phyloP scores from a whole-genome alignment of 2,113 vertebrate species.

The Thamnophis sirtalis region DNA sequence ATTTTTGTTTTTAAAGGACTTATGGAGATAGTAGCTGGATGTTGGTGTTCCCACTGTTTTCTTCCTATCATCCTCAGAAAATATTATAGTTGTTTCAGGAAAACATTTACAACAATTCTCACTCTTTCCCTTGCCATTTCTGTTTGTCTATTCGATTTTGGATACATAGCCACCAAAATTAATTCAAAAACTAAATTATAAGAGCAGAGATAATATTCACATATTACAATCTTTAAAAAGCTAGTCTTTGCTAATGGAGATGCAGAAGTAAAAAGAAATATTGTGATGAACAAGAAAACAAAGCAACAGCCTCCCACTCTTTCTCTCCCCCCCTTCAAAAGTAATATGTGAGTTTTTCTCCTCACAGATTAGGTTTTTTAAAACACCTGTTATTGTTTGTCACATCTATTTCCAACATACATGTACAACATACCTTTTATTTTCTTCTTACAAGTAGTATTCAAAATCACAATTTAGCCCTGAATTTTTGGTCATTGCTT shows the following conservation, averaged over 20 bases:
- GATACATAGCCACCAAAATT: conserved; percentile 36
- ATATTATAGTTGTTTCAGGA: conserved; percentile 8
- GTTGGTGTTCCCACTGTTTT: neutral
- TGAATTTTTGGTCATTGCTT: neutral
- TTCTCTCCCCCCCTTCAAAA: neutral
- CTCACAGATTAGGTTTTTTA: neutral
- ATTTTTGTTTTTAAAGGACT: conserved; percentile 11
- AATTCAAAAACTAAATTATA: conserved; percentile 63
- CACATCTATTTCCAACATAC: neutral
- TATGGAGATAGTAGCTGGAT: conserved; percentile 10
- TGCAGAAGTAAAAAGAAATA: conserved; percentile 34
- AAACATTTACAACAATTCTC: conserved; percentile 48
- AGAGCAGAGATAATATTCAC: conserved; percentile 41
- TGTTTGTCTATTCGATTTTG: conserved; percentile 30
- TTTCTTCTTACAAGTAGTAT: neutral
- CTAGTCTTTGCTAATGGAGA: conserved; percentile 44
- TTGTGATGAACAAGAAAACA: conserved; percentile 18
- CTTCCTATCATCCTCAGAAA: neutral
- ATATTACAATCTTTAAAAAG: conserved; percentile 49
- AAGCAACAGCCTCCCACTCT: neutral
- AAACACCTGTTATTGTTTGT: neutral
- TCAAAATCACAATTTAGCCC: neutral
- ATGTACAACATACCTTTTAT: neutral
- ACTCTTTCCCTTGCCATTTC: conserved; percentile 46
- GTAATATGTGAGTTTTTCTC: neutral